Conservation (phyloP, 2,113 vertebrate species). For the Phaethon lepturus region DNA sequence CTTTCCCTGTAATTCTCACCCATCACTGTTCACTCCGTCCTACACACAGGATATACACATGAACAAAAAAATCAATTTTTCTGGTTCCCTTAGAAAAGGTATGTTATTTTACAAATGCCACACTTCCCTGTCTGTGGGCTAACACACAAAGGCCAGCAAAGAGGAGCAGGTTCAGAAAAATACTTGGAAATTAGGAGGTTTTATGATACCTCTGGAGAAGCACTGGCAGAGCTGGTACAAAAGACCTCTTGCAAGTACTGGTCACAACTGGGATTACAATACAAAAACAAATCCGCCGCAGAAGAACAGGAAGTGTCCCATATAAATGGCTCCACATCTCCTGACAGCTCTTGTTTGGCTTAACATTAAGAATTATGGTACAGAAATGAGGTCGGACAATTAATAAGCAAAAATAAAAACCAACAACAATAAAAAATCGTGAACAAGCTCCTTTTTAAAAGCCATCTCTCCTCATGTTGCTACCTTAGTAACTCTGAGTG, state of each 20-base stretch:
- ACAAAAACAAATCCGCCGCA: accelerated
- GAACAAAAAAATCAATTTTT: not conserved
- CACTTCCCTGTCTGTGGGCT: not conserved
- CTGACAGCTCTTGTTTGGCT: not conserved
- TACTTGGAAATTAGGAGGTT: not conserved
- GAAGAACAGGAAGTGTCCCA: not conserved
- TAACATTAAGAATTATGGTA: not conserved
- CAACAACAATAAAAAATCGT: not conserved
- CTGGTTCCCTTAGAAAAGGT: not conserved
- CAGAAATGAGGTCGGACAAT: not conserved
- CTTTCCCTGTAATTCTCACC: not conserved
- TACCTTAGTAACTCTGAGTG: not conserved
- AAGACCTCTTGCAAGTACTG: not conserved
- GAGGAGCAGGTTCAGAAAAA: not conserved
- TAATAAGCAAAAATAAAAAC: not conserved
- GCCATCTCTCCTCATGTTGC: not conserved
- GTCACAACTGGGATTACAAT: not conserved
- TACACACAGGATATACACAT: not conserved
- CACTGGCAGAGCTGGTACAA: not conserved
- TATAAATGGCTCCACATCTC: not conserved
- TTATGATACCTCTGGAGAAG: not conserved
- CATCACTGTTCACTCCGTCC: not conserved
- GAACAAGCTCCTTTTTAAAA: not conserved
- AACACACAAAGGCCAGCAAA: not conserved
- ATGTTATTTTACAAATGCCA: not conserved